These are phyloP conservation scores for Catamblyrhynchus diadema DNA, from an alignment of 2,797 vertebrate species.

Conservation along the genomic window DNA sequence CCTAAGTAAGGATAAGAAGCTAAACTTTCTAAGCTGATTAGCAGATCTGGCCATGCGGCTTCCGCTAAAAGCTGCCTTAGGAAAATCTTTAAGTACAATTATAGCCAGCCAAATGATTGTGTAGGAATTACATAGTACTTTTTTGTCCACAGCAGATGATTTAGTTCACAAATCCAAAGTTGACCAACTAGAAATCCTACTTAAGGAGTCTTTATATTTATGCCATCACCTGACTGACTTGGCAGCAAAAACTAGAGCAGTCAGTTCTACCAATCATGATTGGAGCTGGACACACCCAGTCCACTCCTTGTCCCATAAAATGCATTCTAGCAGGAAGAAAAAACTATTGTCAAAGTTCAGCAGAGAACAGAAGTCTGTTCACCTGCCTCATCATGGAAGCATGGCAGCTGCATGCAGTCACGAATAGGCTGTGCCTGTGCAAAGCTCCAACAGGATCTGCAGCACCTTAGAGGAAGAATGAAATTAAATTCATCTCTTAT, in stretches of 20 bases:
- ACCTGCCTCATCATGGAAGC: not conserved
- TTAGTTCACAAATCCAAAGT: constrained; percentile 20
- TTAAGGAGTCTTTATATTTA: not conserved
- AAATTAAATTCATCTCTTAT: not conserved
- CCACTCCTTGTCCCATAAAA: not conserved
- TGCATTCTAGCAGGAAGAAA: not conserved
- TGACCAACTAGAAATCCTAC: constrained; percentile 11
- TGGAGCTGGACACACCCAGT: not conserved
- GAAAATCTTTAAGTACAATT: constrained; percentile 16
- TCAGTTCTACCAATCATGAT: not conserved
- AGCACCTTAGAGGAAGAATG: not conserved
- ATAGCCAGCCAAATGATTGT: not conserved
- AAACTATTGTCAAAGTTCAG: not conserved
- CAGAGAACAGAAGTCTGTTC: not conserved
- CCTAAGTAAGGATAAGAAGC: not conserved
- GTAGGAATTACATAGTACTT: constrained; percentile 9
- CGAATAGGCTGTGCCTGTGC: not conserved
- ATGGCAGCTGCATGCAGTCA: not conserved
- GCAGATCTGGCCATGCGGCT: not conserved
- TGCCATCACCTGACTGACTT: not conserved
- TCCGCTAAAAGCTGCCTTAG: constrained; percentile 28
- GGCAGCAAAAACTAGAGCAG: not conserved
- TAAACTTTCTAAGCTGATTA: constrained; percentile 50
- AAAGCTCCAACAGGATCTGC: not conserved
- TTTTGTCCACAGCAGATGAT: constrained; percentile 15